Evolutionary conservation across 2,797 vertebrate species (phyloP).

Genomic region (Macropodus opercularis): DNA sequence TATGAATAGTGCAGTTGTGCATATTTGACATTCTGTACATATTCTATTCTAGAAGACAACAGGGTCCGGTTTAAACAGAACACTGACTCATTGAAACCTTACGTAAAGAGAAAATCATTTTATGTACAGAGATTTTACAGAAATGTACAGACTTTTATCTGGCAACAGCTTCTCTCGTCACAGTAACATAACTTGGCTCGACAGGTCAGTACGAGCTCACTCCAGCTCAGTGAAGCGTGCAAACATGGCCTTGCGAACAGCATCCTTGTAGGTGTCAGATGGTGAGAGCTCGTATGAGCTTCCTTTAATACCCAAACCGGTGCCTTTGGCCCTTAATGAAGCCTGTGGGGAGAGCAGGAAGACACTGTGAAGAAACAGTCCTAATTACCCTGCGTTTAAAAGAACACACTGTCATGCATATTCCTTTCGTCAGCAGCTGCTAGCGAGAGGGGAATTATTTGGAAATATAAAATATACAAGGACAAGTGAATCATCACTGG

Average conservation of each 20-base stretch:
- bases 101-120: constrained; percentile 27
- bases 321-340: constrained; percentile 89
- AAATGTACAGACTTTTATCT: constrained; percentile 53
- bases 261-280: constrained; percentile 92
- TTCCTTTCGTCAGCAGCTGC: constrained; percentile 48
- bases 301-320: constrained; percentile 91
- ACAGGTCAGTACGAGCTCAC: constrained; percentile 52
- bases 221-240: constrained; percentile 93
- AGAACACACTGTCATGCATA: constrained; percentile 10
- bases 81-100: constrained; percentile 8
- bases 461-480: neutral
- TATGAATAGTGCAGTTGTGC: neutral
- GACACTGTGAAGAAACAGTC: constrained; percentile 39
- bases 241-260: constrained; percentile 93
- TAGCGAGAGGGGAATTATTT: neutral
- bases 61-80: too few relatives aligned
- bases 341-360: constrained; percentile 78
- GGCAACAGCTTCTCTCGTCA: constrained; percentile 9
- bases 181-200: constrained; percentile 10
- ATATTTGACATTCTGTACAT: too few relatives aligned
- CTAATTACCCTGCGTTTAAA: constrained; percentile 59
- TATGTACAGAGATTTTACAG: constrained; percentile 51
- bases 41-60: neutral
- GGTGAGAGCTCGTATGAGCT: constrained; percentile 89
- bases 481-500: neutral